Conservation (phyloP, 2,797 vertebrate genomes). For the Aplochiton taeniatus region DNA sequence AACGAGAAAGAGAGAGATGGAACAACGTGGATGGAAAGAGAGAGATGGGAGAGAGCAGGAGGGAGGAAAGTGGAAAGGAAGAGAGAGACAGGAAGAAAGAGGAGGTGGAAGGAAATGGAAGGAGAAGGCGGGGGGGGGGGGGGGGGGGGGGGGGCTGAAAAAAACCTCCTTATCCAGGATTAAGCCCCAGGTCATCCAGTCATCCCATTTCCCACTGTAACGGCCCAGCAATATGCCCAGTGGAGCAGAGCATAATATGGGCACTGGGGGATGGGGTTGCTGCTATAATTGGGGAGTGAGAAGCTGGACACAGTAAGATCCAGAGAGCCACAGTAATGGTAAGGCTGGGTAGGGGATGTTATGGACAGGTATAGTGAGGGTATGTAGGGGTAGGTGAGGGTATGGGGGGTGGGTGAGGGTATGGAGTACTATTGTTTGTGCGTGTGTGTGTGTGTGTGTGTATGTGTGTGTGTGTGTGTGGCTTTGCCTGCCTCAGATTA, state of each 20-base stretch:
- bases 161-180: slow-evolving; percentile 34
- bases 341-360: no score
- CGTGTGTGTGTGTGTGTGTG: no score
- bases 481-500: no score
- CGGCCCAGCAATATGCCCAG: slow-evolving; percentile 41
- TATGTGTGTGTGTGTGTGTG: no score
- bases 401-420: no score
- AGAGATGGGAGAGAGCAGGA: not conserved
- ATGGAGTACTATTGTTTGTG: no score
- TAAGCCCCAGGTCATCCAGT: slow-evolving; percentile 39
- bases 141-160: not conserved
- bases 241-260: slow-evolving; percentile 29
- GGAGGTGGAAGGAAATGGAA: not conserved
- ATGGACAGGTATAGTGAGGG: no score
- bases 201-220: slow-evolving; percentile 39
- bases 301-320: no score
- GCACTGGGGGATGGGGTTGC: slow-evolving; percentile 39
- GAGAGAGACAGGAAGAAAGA: not conserved
- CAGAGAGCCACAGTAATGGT: no score
- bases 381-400: no score
- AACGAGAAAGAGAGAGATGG: not conserved
- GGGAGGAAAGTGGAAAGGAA: no score
- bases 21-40: not conserved
- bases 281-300: slow-evolving; percentile 37
- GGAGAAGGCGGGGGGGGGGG: not conserved